These are phyloP conservation scores for Chionodraco myersi DNA, from an alignment of 2,113 vertebrate species.

Conservation along the genomic window DNA sequence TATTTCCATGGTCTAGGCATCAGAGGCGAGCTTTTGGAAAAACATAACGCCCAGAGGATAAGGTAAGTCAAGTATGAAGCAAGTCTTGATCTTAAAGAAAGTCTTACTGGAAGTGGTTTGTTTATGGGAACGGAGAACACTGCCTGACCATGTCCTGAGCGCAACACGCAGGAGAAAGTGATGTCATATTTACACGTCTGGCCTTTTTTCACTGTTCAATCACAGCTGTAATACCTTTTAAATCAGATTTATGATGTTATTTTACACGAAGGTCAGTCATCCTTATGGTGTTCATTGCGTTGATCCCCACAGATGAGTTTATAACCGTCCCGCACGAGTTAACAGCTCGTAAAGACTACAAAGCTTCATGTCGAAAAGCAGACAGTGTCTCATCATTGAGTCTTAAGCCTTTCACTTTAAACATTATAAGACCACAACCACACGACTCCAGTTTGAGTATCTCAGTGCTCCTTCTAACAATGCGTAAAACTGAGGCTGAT, in stretches of 20 bases:
- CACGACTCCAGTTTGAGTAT: too few species aligned
- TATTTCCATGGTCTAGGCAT: constrained; percentile 64
- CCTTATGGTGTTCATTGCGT: constrained; percentile 49
- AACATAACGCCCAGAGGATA: constrained; percentile 69
- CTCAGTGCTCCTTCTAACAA: not conserved
- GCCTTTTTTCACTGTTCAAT: constrained; percentile 64
- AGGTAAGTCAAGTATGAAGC: constrained; percentile 69
- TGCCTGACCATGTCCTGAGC: constrained; percentile 15
- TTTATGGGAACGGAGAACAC: constrained; percentile 34
- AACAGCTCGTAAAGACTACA: constrained; percentile 37
- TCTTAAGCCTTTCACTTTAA: constrained; percentile 11
- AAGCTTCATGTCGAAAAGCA: constrained; percentile 36
- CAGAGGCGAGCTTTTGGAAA: constrained; percentile 77
- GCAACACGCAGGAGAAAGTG: constrained; percentile 46
- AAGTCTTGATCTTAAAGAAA: constrained; percentile 21
- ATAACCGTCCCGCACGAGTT: constrained; percentile 32
- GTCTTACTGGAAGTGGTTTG: constrained; percentile 29
- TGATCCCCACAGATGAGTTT: constrained; percentile 52
- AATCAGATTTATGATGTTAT: constrained; percentile 66
- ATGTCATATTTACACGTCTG: constrained; percentile 63
- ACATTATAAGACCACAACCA: constrained; percentile 19
- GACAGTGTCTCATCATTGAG: constrained; percentile 58
- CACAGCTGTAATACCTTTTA: constrained; percentile 57
- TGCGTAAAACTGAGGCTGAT: not conserved
- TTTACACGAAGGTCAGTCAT: constrained; percentile 43